These are phyloP conservation scores for Musca domestica DNA, from an alignment of 1,140 invertebrate genomes.

Conservation along the genomic window DNA sequence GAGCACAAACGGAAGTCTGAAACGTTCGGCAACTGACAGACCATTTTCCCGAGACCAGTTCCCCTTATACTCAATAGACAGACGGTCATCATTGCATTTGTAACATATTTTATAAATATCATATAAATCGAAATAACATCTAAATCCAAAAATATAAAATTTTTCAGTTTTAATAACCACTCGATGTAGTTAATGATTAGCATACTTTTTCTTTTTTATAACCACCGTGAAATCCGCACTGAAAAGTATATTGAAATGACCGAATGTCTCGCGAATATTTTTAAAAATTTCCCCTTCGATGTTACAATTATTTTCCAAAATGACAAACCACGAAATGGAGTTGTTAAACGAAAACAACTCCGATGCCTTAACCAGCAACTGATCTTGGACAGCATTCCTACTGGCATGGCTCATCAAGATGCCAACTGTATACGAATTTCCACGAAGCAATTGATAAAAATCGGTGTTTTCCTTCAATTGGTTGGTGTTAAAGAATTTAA, in stretches of 20 bases:
- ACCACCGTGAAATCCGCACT: constrained; percentile 18
- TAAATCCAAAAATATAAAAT: too few relatives aligned
- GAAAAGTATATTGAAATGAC: background rate
- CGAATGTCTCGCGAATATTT: background rate
- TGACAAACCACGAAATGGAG: constrained; percentile 10
- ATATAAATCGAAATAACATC: constrained; percentile 29
- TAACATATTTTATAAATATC: constrained; percentile 39
- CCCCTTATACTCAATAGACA: constrained; percentile 35
- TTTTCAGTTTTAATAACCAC: too few relatives aligned
- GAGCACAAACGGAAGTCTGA: constrained; percentile 23
- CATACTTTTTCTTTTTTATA: background rate
- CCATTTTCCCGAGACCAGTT: constrained; percentile 31
- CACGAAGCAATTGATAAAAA: too few relatives aligned
- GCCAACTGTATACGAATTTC: too few relatives aligned
- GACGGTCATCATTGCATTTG: background rate
- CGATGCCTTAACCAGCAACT: background rate
- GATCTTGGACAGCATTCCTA: too few relatives aligned
- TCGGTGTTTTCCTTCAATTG: too few relatives aligned
- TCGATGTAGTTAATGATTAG: background rate
- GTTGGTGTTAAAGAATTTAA: too few relatives aligned
- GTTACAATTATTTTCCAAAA: background rate
- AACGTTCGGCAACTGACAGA: constrained; percentile 25
- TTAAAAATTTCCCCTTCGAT: background rate
- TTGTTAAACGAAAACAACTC: background rate
- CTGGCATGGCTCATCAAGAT: too few relatives aligned